Base-by-base conservation (phyloP, 1,140 invertebrate species). In the Lepidurus packardi region DNA sequence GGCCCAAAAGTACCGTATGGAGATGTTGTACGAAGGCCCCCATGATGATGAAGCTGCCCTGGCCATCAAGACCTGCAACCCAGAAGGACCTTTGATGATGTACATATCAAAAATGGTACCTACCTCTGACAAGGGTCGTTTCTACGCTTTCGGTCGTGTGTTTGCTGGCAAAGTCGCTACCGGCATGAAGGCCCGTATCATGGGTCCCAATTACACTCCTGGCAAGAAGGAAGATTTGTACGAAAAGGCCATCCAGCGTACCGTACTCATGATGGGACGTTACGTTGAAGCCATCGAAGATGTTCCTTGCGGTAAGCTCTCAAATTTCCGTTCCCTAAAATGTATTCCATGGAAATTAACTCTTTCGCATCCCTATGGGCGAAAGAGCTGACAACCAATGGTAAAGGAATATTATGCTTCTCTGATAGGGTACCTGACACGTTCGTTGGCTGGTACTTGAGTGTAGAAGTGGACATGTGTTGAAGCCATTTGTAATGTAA, bases 31-130 rank as follows among this genome's bases (percentile, higher is more conserved):
- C 85, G 97, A 98, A 90, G 98, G 95, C 86, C 98, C 98, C 78
- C 91, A 91, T 82, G 98, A 99, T 86, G 98, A 99, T 87, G 94
- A 97, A 83, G 96, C 95, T 82, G 97, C 96, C 83, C 82, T 96
- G 81, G 95, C 93, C 88, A 91, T 93, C 81, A 88, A 96, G 91
- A 94, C 86, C 83, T 99, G 98, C 86, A 95, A 99, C 87, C 92
- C 96, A 8, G 93, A 97, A 82, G 98, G 92, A 81, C 97, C 96
- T 25, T 89, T 99, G 42, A 99, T 99, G 97, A 99, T 99, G 98
- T 99, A 99, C 90, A 90, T 99, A 80, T 98, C 97, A 34, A 99
- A 99, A 88, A 99, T 99, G 98, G 98, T 99, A 86, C 98, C 98
- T 78, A 99, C 98, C 7, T 94, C 95, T 65, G 98, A 99, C 86